phyloP scores from a whole-genome alignment of 2,797 vertebrate genomes.

The Philypnodon macrostomus region DNA sequence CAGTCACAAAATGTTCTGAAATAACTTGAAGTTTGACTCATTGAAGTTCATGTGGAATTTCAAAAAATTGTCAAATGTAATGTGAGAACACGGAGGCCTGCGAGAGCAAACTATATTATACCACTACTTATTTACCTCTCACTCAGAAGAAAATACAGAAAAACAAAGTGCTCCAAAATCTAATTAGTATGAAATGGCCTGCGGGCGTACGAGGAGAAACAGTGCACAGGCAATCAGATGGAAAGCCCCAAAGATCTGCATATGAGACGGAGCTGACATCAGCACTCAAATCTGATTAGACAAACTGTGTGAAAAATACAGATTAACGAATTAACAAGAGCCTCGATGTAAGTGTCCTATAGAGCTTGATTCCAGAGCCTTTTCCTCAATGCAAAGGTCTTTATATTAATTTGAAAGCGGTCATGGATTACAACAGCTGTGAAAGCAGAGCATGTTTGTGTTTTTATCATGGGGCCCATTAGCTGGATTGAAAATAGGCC shows the following conservation, averaged over 20 bases:
- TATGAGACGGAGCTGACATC: background rate
- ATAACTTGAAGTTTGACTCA: too few species aligned
- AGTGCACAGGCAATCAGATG: conserved; percentile 1
- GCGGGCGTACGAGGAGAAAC: background rate
- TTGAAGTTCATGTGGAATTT: too few species aligned
- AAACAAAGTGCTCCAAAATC: conserved; percentile 12
- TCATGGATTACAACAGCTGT: conserved; percentile 33
- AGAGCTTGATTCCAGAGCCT: background rate
- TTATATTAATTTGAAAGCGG: conserved; percentile 6
- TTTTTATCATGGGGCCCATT: conserved; percentile 36
- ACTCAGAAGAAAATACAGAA: too few species aligned
- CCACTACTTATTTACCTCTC: too few species aligned
- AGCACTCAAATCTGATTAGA: conserved; percentile 6
- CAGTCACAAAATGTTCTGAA: too few species aligned
- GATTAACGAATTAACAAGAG: background rate
- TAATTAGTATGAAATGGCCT: conserved; percentile 7
- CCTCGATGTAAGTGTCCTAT: background rate
- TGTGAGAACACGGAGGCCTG: too few species aligned
- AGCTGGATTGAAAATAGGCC: too few species aligned
- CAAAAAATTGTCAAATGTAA: too few species aligned
- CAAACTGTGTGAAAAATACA: conserved; percentile 1
- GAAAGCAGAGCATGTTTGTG: conserved; percentile 37
- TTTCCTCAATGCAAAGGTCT: background rate
- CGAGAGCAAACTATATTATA: too few species aligned
- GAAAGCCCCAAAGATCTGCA: background rate